Evolutionary conservation across 2,888 invertebrate species (phyloP), one percentile per base, ranked within the genome.

Genomic region (Ecdyonurus torrentis): DNA sequence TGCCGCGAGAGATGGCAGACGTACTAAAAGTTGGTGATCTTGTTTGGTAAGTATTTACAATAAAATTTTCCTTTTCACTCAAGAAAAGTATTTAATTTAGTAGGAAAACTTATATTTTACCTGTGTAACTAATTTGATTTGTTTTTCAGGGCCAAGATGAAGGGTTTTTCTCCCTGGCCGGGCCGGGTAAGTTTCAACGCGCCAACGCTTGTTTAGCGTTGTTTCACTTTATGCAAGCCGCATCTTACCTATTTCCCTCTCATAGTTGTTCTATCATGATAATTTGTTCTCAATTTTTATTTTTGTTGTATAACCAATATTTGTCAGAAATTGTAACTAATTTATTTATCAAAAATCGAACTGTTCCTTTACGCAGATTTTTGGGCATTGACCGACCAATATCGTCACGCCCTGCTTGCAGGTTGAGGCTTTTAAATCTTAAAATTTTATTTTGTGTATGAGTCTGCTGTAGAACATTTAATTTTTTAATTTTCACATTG

Each of bases 161-260:
- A 93, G 81, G 91, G 93, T 70, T 95, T 91, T 79, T 89, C 92
- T 69, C 91, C 93, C 67, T 96, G 96, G 96, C 95, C 96, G 67
- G 94, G 92, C 78, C 89, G 91, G 85, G 94, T 95, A 84, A 88
- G 90, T 85, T 53, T 24, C 22, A 24, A 58, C 37, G 59, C 64
- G 22, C 62, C 53, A 23, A 37, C 5, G 37, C 37, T 37, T 37
- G 37, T 15, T 10, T n/a, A n/a, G n/a, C n/a, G n/a, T n/a, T 62
- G 18, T 64, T 23, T 15, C 50, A 50, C 59, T 60, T 37, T 60
- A 25, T 2, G 18, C 25, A 37, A 25, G n/a, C 20, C 18, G 60
- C 25, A 20, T n/a, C 37, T 37, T 5, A 19, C 19, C 10, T 25
- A 25, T 25, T 25, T 10, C 60, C n/a, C 25, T 60, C 25, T 25